Percentiles rank a stretch among this genome's conserved stretches.
Evolutionary conservation across 2,113 vertebrate genomes (phyloP).

Genomic region (Ondatra zibethicus): DNA sequence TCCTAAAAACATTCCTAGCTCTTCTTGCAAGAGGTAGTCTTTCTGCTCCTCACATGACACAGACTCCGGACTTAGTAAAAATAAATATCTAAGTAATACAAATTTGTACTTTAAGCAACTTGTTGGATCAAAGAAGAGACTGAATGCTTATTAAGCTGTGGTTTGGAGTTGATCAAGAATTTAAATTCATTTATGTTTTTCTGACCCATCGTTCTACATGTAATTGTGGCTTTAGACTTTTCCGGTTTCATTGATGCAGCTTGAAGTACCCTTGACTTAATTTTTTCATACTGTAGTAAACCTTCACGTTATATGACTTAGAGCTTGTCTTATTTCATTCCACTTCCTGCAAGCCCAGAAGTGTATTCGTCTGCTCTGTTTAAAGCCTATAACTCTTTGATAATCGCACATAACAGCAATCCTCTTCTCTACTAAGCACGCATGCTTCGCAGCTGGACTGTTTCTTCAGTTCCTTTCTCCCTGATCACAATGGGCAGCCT

Average conservation of each 20-base stretch:
- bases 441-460: not conserved
- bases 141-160: not conserved
- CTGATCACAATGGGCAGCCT: not conserved
- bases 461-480: slow-evolving; percentile 18
- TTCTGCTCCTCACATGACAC: not conserved
- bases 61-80: slow-evolving; percentile 5
- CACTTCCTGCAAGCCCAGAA: not conserved
- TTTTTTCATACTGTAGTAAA: slow-evolving; percentile 11
- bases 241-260: not conserved
- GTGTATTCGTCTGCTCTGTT: not conserved
- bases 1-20: not conserved
- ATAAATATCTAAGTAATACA: slow-evolving; percentile 27
- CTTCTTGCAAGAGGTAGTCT: not conserved
- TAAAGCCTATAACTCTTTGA: slow-evolving; percentile 8
- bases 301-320: not conserved
- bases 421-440: slow-evolving; percentile 19
- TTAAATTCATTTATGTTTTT: not conserved
- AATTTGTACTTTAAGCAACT: not conserved
- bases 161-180: not conserved
- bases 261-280: not conserved
- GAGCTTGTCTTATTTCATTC: not conserved
- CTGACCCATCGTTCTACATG: not conserved
- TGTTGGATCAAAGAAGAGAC: not conserved
- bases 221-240: slow-evolving; percentile 7
- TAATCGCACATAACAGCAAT: not conserved